These are phyloP conservation scores for Ectemnius lituratus DNA, from an alignment of 2,888 invertebrate species.

Conservation along the genomic window DNA sequence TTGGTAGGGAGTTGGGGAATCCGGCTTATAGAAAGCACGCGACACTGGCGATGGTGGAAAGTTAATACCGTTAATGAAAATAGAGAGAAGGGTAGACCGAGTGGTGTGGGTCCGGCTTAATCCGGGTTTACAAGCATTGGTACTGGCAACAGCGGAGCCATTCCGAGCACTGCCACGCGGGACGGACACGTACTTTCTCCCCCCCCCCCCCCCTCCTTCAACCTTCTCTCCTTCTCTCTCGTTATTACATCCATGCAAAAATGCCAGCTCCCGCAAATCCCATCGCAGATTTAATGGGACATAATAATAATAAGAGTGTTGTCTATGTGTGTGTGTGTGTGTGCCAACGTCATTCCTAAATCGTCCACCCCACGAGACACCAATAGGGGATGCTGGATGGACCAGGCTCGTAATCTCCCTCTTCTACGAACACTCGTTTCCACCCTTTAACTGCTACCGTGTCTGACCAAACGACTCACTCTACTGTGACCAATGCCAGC, in stretches of 20 bases:
- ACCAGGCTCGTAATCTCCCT: background rate
- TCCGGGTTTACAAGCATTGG: constrained; percentile 2
- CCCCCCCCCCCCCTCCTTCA: no score
- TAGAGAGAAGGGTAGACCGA: background rate
- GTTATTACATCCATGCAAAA: constrained; percentile 30
- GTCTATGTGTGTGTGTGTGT: background rate
- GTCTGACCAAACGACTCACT: background rate
- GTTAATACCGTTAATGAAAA: constrained; percentile 3
- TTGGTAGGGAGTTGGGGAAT: background rate
- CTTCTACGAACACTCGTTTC: background rate
- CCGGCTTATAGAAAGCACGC: background rate
- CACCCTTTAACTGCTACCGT: background rate
- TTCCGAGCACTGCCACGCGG: background rate
- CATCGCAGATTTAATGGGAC: constrained; percentile 18
- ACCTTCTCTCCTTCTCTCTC: constrained; percentile 2
- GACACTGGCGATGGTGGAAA: background rate
- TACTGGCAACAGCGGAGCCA: background rate
- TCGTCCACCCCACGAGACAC: background rate
- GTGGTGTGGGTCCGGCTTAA: background rate
- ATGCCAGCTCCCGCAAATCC: constrained; percentile 18
- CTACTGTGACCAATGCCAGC: background rate
- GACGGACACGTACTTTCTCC: background rate
- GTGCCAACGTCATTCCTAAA: background rate
- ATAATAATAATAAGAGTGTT: constrained; percentile 1
- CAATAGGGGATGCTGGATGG: background rate